phyloP scores from a whole-genome alignment of 2,797 vertebrate species.

The Clamator glandarius region DNA sequence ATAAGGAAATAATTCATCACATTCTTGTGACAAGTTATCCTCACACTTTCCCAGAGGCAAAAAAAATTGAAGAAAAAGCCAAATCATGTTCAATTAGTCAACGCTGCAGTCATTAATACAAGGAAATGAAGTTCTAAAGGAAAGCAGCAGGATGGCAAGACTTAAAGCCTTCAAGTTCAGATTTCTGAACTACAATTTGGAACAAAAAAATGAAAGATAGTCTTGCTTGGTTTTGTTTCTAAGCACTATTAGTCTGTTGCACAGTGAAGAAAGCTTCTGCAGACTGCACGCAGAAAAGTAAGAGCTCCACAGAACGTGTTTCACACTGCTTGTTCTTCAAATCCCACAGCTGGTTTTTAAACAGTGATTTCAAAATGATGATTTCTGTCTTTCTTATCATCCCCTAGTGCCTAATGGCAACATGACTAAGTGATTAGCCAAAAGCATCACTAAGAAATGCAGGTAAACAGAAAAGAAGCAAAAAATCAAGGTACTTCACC shows the following conservation, averaged over 20 bases:
- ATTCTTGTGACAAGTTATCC: background rate
- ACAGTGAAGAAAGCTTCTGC: background rate
- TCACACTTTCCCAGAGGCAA: background rate
- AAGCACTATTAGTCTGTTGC: background rate
- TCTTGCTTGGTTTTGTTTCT: background rate
- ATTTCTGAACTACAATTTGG: background rate
- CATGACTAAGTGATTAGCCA: background rate
- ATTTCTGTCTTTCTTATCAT: background rate
- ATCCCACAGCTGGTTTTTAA: background rate
- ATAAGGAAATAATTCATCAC: background rate
- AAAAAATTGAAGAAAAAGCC: background rate
- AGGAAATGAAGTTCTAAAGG: background rate
- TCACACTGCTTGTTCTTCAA: background rate
- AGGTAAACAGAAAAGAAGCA: background rate
- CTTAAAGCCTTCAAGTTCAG: background rate
- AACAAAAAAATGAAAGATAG: background rate
- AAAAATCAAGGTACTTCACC: constrained; percentile 15
- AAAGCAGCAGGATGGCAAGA: background rate
- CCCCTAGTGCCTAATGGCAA: background rate
- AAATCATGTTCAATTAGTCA: background rate
- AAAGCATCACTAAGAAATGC: background rate
- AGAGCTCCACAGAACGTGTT: background rate
- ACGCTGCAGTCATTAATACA: background rate
- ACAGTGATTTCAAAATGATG: background rate
- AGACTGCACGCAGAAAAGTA: background rate